phyloP scores from a whole-genome alignment of 2,888 invertebrate genomes.

The Pteria penguin region DNA sequence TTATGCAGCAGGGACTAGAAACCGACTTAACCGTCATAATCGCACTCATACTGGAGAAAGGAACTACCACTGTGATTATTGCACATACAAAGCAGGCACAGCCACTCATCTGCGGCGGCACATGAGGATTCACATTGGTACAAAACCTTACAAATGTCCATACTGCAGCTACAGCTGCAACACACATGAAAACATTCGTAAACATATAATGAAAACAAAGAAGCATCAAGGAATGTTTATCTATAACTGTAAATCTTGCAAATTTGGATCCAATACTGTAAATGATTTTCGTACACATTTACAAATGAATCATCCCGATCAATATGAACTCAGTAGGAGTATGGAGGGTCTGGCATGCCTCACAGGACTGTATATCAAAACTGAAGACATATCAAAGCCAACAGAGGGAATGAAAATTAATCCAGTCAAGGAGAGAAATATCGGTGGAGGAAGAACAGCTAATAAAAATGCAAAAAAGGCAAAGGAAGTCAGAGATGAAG shows the following conservation, averaged over 20 bases:
- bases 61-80: slow-evolving; percentile 78
- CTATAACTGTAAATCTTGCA: slow-evolving; percentile 88
- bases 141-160: slow-evolving; percentile 80
- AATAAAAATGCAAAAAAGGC: not conserved
- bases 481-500: not conserved
- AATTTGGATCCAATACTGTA: slow-evolving; percentile 85
- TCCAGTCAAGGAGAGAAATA: slow-evolving; percentile 65
- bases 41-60: slow-evolving; percentile 77
- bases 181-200: slow-evolving; percentile 90
- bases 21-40: slow-evolving; percentile 75
- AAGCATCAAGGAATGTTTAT: slow-evolving; percentile 89
- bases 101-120: slow-evolving; percentile 78
- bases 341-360: slow-evolving; percentile 65
- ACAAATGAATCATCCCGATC: slow-evolving; percentile 81
- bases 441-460: slow-evolving; percentile 3
- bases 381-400: slow-evolving; percentile 65
- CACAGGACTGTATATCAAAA: slow-evolving; percentile 69
- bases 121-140: slow-evolving; percentile 79
- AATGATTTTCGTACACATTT: slow-evolving; percentile 86
- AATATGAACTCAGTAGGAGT: slow-evolving; percentile 57
- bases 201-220: slow-evolving; percentile 89
- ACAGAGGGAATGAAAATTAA: slow-evolving; percentile 69
- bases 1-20: slow-evolving; percentile 83
- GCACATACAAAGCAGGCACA: slow-evolving; percentile 77
- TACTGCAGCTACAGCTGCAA: slow-evolving; percentile 85